phyloP scores from a whole-genome alignment of 2,888 invertebrate species.

The Girardia tigrina region DNA sequence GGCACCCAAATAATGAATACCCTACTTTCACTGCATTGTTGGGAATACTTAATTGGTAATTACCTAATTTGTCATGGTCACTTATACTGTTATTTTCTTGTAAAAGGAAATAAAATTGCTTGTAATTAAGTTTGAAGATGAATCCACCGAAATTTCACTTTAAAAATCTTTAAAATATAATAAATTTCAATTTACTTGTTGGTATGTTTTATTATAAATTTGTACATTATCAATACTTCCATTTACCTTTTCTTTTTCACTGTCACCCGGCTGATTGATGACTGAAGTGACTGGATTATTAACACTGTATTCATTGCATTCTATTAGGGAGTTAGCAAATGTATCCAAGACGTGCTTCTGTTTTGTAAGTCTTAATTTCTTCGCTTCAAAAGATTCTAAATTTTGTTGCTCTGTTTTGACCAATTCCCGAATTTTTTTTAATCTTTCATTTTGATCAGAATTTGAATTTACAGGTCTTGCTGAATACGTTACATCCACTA shows the following conservation, averaged over 20 bases:
- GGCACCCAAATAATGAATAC: too few species aligned
- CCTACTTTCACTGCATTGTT: too few species aligned
- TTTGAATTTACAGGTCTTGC: neutral
- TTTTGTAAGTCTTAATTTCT: conserved; percentile 38
- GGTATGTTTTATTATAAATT: too few species aligned
- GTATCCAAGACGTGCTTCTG: conserved; percentile 45
- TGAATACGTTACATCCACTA: neutral
- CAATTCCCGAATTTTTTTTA: neutral
- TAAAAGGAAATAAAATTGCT: too few species aligned
- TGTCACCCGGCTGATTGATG: neutral
- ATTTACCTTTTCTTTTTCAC: neutral
- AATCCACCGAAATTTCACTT: too few species aligned
- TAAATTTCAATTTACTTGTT: too few species aligned
- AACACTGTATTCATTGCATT: conserved; percentile 29
- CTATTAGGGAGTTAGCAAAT: conserved; percentile 40
- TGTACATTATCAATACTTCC: too few species aligned
- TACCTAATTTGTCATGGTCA: too few species aligned
- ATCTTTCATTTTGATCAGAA: conserved; percentile 11
- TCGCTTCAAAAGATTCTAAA: conserved; percentile 10
- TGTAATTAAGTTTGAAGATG: too few species aligned
- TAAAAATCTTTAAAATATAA: too few species aligned
- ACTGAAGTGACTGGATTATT: neutral
- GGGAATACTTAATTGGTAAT: too few species aligned
- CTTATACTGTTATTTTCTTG: too few species aligned
- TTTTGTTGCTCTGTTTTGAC: neutral